phyloP scores from a whole-genome alignment of 2,888 invertebrate genomes.

The Pachymerium ferrugineum region DNA sequence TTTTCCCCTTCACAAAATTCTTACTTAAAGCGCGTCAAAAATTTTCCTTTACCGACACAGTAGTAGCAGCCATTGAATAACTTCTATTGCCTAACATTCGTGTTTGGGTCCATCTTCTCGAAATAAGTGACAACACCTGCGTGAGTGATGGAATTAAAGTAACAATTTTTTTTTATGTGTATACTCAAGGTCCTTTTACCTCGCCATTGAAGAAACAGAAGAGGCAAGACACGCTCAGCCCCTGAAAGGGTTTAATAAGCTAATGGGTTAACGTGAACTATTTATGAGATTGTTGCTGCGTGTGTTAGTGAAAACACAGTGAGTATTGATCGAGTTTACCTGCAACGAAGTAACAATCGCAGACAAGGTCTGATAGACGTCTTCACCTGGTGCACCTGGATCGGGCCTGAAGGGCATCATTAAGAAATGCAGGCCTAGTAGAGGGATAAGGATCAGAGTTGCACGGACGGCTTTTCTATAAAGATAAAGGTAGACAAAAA shows the following conservation, averaged over 20 bases:
- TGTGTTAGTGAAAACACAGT: neutral
- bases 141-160: neutral
- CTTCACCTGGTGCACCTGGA: slow-evolving; percentile 48
- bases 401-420: slow-evolving; percentile 78
- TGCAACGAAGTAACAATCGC: slow-evolving; percentile 82
- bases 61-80: slow-evolving; percentile 4
- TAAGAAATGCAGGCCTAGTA: slow-evolving; percentile 84
- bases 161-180: too few relatives aligned
- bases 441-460: slow-evolving; percentile 79
- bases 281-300: neutral
- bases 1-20: too few relatives aligned
- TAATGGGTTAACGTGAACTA: slow-evolving; percentile 17
- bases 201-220: slow-evolving; percentile 95
- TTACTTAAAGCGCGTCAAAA: neutral
- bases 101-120: slow-evolving; percentile 1
- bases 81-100: neutral
- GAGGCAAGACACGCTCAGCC: slow-evolving; percentile 81
- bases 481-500: neutral
- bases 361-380: slow-evolving; percentile 72
- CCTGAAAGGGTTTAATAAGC: slow-evolving; percentile 57
- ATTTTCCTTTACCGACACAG: slow-evolving; percentile 16
- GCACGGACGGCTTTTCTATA: slow-evolving; percentile 64
- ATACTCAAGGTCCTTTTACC: slow-evolving; percentile 59
- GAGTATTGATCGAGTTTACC: slow-evolving; percentile 49
- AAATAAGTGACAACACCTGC: neutral